Percentiles rank a stretch among this genome's conserved stretches.
These are phyloP conservation scores for Periphyllus acericola DNA, from an alignment of 2,888 invertebrate genomes.

Conservation along the genomic window DNA sequence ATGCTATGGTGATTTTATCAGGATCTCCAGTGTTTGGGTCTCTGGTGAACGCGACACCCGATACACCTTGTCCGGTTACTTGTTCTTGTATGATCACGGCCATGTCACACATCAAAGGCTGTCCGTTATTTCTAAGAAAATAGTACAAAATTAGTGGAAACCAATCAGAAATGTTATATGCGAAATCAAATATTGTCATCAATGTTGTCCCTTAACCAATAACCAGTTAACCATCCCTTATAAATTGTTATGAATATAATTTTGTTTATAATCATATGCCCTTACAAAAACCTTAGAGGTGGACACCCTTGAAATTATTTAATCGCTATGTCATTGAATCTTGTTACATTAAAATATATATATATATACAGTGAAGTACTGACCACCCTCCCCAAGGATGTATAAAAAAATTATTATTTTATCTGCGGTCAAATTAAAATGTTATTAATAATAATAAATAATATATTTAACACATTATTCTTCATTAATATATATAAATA, in stretches of 20 bases:
- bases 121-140: constrained; percentile 76
- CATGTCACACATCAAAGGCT: constrained; percentile 75
- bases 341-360: neutral
- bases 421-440: too few species aligned
- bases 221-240: neutral
- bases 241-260: neutral
- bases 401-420: too few species aligned
- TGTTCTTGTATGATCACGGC: constrained; percentile 85
- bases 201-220: neutral
- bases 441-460: too few species aligned
- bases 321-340: neutral
- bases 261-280: neutral
- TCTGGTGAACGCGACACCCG: constrained; percentile 84
- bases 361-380: too few species aligned
- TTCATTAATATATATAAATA: too few species aligned
- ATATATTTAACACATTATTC: too few species aligned
- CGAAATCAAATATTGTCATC: neutral
- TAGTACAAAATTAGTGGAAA: neutral
- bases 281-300: neutral
- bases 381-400: too few species aligned
- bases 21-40: constrained; percentile 81
- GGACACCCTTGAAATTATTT: neutral
- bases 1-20: constrained; percentile 76
- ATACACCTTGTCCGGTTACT: constrained; percentile 73
- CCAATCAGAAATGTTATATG: neutral